These are phyloP conservation scores for Borostomias antarcticus DNA, from an alignment of 2,797 vertebrate species.

Conservation along the genomic window DNA sequence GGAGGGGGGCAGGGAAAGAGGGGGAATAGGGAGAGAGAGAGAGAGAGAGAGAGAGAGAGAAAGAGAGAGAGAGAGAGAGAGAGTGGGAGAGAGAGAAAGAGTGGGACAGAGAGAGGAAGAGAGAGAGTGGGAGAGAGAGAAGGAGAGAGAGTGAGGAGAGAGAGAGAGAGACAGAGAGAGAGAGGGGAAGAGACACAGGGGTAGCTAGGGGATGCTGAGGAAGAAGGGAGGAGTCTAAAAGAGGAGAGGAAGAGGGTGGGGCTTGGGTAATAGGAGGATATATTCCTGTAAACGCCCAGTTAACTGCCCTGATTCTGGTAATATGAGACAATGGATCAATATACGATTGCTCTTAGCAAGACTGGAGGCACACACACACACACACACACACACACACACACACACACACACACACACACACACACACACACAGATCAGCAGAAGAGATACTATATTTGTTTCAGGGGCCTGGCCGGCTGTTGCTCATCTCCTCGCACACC, in stretches of 20 bases:
- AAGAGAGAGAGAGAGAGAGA: conserved; percentile 45
- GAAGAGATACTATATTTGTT: neutral
- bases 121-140: neutral
- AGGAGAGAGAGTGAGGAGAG: neutral
- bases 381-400: too few species aligned
- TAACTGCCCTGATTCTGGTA: conserved; percentile 28
- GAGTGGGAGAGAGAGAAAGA: conserved; percentile 15
- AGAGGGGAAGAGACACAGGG: conserved; percentile 12
- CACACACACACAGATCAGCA: neutral
- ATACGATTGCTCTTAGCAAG: conserved; percentile 5
- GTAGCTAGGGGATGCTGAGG: too few species aligned
- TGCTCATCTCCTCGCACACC: conserved; percentile 54
- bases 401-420: neutral
- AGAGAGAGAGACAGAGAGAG: neutral
- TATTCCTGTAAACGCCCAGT: conserved; percentile 42
- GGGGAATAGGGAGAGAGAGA: conserved; percentile 22
- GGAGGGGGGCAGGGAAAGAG: conserved; percentile 1
- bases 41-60: conserved; percentile 40
- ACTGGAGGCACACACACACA: neutral
- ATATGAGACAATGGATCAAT: conserved; percentile 44
- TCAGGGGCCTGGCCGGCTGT: conserved; percentile 24
- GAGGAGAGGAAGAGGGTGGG: conserved; percentile 9
- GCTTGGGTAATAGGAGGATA: conserved; percentile 37
- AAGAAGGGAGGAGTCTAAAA: conserved; percentile 15
- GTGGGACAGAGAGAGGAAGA: conserved; percentile 1